Conservation (phyloP, 2,888 invertebrate species). For the Argynnis bischoffii region DNA sequence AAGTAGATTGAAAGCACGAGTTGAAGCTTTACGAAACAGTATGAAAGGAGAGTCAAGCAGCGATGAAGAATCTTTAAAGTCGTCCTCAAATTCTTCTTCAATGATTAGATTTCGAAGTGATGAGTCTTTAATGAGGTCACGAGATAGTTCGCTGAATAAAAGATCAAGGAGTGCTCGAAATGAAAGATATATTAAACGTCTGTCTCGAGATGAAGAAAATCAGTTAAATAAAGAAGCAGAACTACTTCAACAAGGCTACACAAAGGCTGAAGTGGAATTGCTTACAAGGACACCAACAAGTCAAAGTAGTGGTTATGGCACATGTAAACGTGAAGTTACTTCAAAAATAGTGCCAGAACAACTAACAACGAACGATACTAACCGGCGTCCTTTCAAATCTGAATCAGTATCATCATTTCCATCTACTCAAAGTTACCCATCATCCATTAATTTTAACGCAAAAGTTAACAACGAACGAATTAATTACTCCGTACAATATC, state of each 20-base stretch:
- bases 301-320: constrained; percentile 77
- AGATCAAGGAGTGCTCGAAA: constrained; percentile 88
- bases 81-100: constrained; percentile 83
- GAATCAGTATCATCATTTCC: constrained; percentile 80
- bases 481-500: constrained; percentile 76
- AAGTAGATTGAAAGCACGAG: constrained; percentile 85
- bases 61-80: constrained; percentile 87
- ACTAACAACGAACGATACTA: constrained; percentile 57
- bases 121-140: constrained; percentile 84
- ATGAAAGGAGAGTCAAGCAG: constrained; percentile 85
- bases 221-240: constrained; percentile 81
- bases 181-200: constrained; percentile 89
- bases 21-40: constrained; percentile 85
- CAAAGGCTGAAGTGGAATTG: constrained; percentile 79
- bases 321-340: constrained; percentile 73
- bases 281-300: constrained; percentile 79
- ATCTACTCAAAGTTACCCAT: constrained; percentile 78
- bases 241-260: constrained; percentile 75
- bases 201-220: constrained; percentile 87
- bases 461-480: constrained; percentile 80
- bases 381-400: constrained; percentile 68
- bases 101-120: constrained; percentile 86
- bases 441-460: constrained; percentile 80
- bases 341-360: constrained; percentile 72
- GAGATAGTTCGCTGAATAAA: constrained; percentile 83